Percentiles rank a stretch among this genome's conserved stretches.
Conservation (phyloP, 1,140 invertebrate genomes). For the Atta texana region DNA sequence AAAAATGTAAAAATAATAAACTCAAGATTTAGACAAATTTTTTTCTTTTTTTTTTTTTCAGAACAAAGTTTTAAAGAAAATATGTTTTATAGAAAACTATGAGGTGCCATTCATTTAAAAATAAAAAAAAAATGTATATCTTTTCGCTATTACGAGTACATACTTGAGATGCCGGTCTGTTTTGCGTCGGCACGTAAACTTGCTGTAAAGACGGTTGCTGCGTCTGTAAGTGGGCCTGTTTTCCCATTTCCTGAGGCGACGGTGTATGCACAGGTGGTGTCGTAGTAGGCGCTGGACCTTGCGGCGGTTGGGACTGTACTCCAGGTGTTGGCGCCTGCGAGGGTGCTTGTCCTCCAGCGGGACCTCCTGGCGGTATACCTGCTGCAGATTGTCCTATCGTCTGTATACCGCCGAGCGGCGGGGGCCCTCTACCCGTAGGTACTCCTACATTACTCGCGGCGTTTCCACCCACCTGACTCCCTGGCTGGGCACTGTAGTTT, state of each 20-base stretch:
- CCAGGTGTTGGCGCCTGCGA: slow-evolving; percentile 78
- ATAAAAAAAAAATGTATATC: not conserved
- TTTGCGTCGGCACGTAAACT: slow-evolving; percentile 77
- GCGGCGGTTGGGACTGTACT: slow-evolving; percentile 80
- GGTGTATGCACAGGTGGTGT: slow-evolving; percentile 81
- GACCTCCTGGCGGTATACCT: slow-evolving; percentile 81
- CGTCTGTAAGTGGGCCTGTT: slow-evolving; percentile 81
- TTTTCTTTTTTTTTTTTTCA: too few relatives aligned
- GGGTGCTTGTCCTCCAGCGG: slow-evolving; percentile 78
- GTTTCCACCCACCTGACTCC: slow-evolving; percentile 83
- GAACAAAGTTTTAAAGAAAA: too few relatives aligned
- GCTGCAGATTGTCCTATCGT: slow-evolving; percentile 80
- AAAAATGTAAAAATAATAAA: too few relatives aligned
- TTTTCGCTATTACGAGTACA: slow-evolving; percentile 1
- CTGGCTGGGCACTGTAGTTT: slow-evolving; percentile 84
- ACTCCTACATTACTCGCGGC: slow-evolving; percentile 83
- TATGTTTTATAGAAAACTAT: too few relatives aligned
- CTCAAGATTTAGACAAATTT: too few relatives aligned
- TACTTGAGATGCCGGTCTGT: slow-evolving; percentile 77
- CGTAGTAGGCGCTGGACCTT: slow-evolving; percentile 80
- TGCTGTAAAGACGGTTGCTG: slow-evolving; percentile 78
- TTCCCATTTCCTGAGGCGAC: slow-evolving; percentile 83
- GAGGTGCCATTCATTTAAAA: not conserved
- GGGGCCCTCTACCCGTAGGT: slow-evolving; percentile 83
- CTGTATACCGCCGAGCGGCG: slow-evolving; percentile 81